Percentiles rank a stretch among this genome's conserved stretches.
Conservation (phyloP, 2,113 vertebrate genomes). For the Dendropsophus ebraccatus region DNA sequence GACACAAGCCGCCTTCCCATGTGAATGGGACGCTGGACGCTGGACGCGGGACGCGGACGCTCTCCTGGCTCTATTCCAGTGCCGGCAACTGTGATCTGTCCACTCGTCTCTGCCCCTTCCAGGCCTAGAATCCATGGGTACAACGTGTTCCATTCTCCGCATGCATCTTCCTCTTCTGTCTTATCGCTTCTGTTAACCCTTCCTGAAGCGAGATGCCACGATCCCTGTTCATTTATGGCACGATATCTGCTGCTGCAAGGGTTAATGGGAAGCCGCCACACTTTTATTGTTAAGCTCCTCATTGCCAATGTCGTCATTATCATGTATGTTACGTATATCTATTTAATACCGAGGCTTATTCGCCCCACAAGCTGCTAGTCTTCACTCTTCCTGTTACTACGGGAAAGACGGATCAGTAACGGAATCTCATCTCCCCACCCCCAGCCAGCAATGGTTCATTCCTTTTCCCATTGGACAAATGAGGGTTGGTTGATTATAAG, state of each 20-base stretch:
- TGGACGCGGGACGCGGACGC: background rate
- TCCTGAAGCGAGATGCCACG: background rate
- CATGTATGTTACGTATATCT: conserved; percentile 5
- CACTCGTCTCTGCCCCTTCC: background rate
- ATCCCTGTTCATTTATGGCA: background rate
- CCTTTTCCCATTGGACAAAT: background rate
- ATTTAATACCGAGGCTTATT: conserved; percentile 4
- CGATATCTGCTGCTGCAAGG: background rate
- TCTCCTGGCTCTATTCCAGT: conserved; percentile 23
- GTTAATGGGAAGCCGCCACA: background rate
- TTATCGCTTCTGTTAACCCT: conserved; percentile 27
- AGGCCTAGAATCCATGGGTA: conserved; percentile 27
- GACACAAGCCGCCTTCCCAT: background rate
- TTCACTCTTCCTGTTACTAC: background rate
- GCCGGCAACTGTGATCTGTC: conserved; percentile 37
- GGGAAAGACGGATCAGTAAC: background rate
- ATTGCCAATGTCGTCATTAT: conserved; percentile 5
- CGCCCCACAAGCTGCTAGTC: conserved; percentile 40
- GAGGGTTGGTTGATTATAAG: background rate
- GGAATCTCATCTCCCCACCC: background rate
- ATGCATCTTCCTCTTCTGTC: conserved; percentile 4
- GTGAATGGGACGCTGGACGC: background rate
- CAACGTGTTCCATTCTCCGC: conserved; percentile 11
- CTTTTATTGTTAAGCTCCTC: background rate
- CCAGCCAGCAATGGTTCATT: background rate